phyloP scores from a whole-genome alignment of 2,797 vertebrate species.

The Cheirogaleus major region DNA sequence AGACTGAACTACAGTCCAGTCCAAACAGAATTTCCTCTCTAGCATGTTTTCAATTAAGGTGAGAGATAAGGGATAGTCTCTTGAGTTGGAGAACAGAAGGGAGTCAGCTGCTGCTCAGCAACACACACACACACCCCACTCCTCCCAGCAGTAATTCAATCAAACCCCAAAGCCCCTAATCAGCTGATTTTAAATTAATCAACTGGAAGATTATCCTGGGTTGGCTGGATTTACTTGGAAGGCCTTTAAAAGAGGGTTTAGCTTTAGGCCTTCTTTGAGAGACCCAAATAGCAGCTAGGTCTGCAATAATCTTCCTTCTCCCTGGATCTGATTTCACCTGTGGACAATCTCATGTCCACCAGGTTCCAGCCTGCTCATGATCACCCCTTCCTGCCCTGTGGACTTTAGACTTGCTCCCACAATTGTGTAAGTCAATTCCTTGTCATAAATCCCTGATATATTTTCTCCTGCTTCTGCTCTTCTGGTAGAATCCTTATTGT shows the following conservation, averaged over 20 bases:
- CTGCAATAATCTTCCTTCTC: not conserved
- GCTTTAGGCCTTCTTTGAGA: not conserved
- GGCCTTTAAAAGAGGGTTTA: not conserved
- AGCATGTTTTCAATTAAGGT: not conserved
- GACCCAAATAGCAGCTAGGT: not conserved
- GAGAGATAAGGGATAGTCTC: not conserved
- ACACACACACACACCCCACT: not conserved
- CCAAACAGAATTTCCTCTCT: not conserved
- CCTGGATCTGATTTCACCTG: not conserved
- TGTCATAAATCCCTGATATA: not conserved
- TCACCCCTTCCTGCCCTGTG: not conserved
- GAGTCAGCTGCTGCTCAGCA: not conserved
- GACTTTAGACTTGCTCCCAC: not conserved
- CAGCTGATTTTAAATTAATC: not conserved
- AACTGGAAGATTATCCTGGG: not conserved
- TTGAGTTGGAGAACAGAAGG: not conserved
- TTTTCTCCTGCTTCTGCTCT: not conserved
- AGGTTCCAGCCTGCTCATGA: not conserved
- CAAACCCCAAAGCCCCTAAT: not conserved
- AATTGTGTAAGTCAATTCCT: not conserved
- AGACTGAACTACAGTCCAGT: not conserved
- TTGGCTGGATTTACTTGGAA: not conserved
- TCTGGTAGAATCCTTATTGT: not conserved
- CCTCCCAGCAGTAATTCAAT: not conserved
- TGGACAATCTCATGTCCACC: not conserved